phyloP scores from a whole-genome alignment of 2,797 vertebrate species.

The Champsocephalus esox region DNA sequence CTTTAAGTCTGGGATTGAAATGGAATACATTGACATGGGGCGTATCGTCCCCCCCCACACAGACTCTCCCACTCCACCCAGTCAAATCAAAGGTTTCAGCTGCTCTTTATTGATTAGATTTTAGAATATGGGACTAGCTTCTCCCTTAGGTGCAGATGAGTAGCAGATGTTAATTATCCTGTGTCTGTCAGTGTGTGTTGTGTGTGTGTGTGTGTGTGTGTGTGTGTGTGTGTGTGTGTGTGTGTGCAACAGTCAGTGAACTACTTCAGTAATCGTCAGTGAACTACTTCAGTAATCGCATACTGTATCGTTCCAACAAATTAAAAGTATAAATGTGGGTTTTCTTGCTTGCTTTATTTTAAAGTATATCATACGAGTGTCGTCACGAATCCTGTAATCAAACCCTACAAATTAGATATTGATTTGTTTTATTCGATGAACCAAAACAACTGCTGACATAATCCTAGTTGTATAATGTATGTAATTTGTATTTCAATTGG shows the following conservation, averaged over 20 bases:
- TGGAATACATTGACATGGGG: constrained; percentile 83
- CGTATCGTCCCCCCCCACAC: constrained; percentile 44
- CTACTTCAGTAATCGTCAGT: constrained; percentile 56
- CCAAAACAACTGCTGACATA: not conserved
- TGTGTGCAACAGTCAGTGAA: constrained; percentile 34
- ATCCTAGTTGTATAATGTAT: not conserved
- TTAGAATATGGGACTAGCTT: constrained; percentile 81
- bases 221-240: constrained; percentile 54
- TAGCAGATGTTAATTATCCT: constrained; percentile 84
- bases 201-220: constrained; percentile 57
- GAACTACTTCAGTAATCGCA: constrained; percentile 60
- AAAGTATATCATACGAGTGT: not conserved
- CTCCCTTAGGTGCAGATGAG: constrained; percentile 82
- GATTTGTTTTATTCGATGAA: not conserved
- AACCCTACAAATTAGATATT: not conserved
- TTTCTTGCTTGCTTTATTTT: not conserved
- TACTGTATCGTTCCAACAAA: constrained; percentile 48
- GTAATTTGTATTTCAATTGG: not conserved
- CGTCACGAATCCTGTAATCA: not conserved
- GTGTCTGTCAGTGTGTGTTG: constrained; percentile 58
- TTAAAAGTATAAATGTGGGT: constrained; percentile 16
- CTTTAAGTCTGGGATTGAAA: constrained; percentile 82
- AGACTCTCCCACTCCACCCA: constrained; percentile 64
- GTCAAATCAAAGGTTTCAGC: constrained; percentile 84
- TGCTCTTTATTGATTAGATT: constrained; percentile 85